Percentiles rank a stretch among this genome's conserved stretches.
phyloP scores from a whole-genome alignment of 23 tunicate genomes.

The Halocynthia aurantium region DNA sequence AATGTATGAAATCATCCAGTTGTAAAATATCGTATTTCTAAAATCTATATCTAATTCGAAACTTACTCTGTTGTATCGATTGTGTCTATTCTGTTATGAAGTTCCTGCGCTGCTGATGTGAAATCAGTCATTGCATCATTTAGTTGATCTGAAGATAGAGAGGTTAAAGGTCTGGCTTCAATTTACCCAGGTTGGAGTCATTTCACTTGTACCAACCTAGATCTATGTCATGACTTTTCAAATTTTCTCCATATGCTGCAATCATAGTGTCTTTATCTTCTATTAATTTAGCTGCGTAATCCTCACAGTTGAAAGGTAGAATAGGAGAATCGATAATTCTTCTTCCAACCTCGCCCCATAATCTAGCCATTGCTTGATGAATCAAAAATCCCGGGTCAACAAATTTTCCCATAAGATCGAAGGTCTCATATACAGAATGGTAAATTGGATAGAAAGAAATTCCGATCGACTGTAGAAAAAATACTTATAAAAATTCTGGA shows the following conservation, averaged over 20 bases:
- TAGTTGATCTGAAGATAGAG: conserved; percentile 8
- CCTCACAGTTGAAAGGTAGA: conserved; percentile 22
- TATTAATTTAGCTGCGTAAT: conserved; percentile 12
- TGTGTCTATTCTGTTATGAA: too few species aligned
- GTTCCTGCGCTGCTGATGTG: too few species aligned
- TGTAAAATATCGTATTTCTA: too few species aligned
- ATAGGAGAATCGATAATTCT: conserved; percentile 32
- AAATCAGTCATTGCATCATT: too few species aligned
- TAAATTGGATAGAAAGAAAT: conserved; percentile 24
- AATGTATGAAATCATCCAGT: too few species aligned
- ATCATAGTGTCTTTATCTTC: conserved; percentile 20
- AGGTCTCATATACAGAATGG: conserved; percentile 25
- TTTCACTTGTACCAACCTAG: conserved; percentile 22
- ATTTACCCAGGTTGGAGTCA: too few species aligned
- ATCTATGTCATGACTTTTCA: conserved; percentile 42
- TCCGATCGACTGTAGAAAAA: not conserved
- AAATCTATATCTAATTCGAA: too few species aligned
- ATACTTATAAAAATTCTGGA: not conserved
- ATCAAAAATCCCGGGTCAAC: conserved; percentile 19
- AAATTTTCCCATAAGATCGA: conserved; percentile 18
- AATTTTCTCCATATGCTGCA: conserved; percentile 19
- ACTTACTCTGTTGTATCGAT: too few species aligned
- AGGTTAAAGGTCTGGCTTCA: not conserved
- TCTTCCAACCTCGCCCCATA: conserved; percentile 24
- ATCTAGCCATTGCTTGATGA: too few species aligned